Evolutionary conservation across 2,113 vertebrate species (phyloP).

Genomic region (Furnarius figulus): DNA sequence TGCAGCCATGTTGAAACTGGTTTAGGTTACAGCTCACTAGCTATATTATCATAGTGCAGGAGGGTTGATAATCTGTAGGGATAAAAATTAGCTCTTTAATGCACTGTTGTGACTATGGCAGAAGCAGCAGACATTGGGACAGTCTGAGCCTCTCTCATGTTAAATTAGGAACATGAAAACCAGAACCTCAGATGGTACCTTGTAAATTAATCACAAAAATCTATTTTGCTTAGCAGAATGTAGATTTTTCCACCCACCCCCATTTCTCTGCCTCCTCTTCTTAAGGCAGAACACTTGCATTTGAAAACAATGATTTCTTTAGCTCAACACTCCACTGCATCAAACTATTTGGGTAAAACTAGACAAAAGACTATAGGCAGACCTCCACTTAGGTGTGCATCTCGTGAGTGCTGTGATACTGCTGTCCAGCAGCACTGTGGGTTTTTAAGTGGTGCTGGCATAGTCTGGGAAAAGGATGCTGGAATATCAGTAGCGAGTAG

Average conservation of each 20-base stretch:
- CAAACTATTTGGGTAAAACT: neutral
- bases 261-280: neutral
- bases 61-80: neutral
- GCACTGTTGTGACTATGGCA: neutral
- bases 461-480: neutral
- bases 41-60: neutral
- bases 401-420: fast-evolving
- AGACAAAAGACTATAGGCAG: neutral
- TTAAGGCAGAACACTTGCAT: neutral
- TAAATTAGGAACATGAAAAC: neutral
- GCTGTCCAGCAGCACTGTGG: neutral
- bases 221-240: neutral
- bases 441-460: fast-evolving
- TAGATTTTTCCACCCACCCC: neutral
- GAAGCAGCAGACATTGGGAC: neutral
- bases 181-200: neutral
- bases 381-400: fast-evolving
- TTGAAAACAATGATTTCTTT: neutral
- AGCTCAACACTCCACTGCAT: neutral
- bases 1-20: neutral
- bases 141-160: neutral
- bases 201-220: neutral
- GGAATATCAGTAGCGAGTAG: fast-evolving
- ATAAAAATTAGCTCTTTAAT: neutral
- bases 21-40: neutral